Evolutionary conservation across 2,888 invertebrate genomes (phyloP), one percentile per base, ranked within the genome.

Genomic region (Actias luna): DNA sequence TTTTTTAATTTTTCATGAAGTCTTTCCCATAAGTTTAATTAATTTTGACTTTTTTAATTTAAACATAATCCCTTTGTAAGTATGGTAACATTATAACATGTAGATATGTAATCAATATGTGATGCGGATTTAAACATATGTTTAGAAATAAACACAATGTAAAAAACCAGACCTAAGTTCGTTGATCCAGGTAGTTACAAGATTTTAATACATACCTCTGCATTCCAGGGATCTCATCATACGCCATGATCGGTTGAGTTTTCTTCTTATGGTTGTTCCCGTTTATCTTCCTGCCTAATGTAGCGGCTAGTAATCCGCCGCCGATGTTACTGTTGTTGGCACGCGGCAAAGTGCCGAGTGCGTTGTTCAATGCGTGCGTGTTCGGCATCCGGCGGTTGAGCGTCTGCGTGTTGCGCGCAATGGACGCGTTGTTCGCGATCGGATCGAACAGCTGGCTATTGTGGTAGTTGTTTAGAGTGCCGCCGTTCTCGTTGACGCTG

Each of bases 161-260:
- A n/a, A n/a, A n/a, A n/a, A n/a, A n/a, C n/a, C n/a, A n/a, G n/a
- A n/a, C n/a, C n/a, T n/a, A n/a, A n/a, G n/a, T n/a, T n/a, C n/a
- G n/a, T n/a, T n/a, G n/a, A n/a, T n/a, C n/a, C n/a, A n/a, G n/a
- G n/a, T n/a, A n/a, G n/a, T n/a, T n/a, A n/a, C n/a, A n/a, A n/a
- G n/a, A n/a, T n/a, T n/a, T n/a, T n/a, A 42, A 58, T 27, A 63
- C 74, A 67, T 63, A 91, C 92, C 91, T 88, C 66, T 92, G 90
- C 68, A 92, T 75, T 61, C 95, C 94, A 5, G 95, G 94, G 72
- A 94, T 92, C 69, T 94, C 94, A 77, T 93, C 93, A 74, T 93
- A 94, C 66, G 93, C 93, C 93, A 93, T 93, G 14, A 93, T 92
- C 25, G 93, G 93, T 58, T 92, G 92, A n/a, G 89, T 79, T 85